Conservation (phyloP, 1,140 invertebrate genomes). For the Caerostris extrusa region DNA sequence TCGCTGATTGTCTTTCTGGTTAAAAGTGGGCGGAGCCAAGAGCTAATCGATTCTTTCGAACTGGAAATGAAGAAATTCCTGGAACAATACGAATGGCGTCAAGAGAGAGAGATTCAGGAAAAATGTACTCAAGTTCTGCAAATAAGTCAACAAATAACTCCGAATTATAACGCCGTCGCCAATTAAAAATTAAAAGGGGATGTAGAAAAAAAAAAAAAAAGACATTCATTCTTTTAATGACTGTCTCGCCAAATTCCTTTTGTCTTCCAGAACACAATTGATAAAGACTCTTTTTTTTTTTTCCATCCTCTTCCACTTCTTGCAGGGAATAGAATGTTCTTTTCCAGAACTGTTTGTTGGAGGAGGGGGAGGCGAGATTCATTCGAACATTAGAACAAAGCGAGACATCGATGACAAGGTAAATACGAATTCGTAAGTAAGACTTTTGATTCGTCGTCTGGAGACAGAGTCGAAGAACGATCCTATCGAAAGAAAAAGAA, state of each 20-base stretch:
- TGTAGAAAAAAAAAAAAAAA: not conserved
- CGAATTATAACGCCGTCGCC: not conserved
- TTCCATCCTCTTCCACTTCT: constrained; percentile 8
- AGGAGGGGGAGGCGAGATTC: not conserved
- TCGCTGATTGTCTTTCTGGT: too few species aligned
- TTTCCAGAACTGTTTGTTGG: not conserved
- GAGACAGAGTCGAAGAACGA: not conserved
- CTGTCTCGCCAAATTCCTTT: not conserved
- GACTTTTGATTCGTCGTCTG: constrained; percentile 9
- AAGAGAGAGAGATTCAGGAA: not conserved
- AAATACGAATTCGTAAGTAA: constrained; percentile 45
- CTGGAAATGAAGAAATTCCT: not conserved
- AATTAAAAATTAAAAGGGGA: not conserved
- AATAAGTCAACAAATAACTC: constrained; percentile 24
- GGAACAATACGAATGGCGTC: not conserved
- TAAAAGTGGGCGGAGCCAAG: too few species aligned
- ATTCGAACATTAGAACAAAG: constrained; percentile 10
- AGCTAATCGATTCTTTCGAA: not conserved
- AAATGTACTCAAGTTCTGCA: not conserved
- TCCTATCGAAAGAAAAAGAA: not conserved
- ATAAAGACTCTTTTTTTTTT: not conserved
- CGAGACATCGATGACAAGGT: constrained; percentile 3
- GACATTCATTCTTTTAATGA: not conserved
- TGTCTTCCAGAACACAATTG: not conserved
- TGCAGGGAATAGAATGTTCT: not conserved